Base-by-base conservation (phyloP, 2,888 invertebrate genomes). In the Lathronympha strigana region DNA sequence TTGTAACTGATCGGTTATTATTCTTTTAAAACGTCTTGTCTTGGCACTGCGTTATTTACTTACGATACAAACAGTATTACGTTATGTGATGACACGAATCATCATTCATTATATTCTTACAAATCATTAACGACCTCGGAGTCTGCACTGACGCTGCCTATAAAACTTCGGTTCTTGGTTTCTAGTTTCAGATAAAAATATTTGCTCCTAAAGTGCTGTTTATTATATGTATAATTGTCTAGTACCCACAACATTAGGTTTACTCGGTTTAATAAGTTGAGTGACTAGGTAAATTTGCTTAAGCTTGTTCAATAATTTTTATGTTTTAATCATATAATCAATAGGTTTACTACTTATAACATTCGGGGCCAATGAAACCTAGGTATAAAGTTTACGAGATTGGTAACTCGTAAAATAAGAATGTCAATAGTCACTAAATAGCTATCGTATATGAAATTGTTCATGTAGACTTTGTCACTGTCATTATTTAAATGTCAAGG, bases 1-100 rank as follows among this genome's bases (percentile, higher is more conserved):
- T 76, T 76, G 79, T 76, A 82, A 82, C 76, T 68, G 75, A 84
- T 83, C 78, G 72, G 72, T 81, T 79, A 79, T 78, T 77, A 76
- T 78, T 76, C 76, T 83, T 80, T 78, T 77, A 81, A 79, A 78
- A 76, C 78, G 75, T 70, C 68, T 67, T 53, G 45, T 40, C 47
- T 49, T 61, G 21, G 47, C 45, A 47, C 13, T 57, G 45, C 57
- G 17, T 57, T 55, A 45, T 45, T 57, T 19, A 25, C 19, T 28
- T 55, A 43, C 13, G n/a, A 19, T 28, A 25, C n/a, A 47, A 21
- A 13, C 15, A 31, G 11, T 19, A 28, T 11, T 9, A 50, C 19
- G 53, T 53, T 53, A 15, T 15, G 23, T 53, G 36, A 53, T 36
- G 21, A 53, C 53, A 36, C 33, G n/a, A 3, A n/a, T n/a, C 2